Evolutionary conservation across 2,797 vertebrate species (phyloP).

Genomic region (Martes flavigula): DNA sequence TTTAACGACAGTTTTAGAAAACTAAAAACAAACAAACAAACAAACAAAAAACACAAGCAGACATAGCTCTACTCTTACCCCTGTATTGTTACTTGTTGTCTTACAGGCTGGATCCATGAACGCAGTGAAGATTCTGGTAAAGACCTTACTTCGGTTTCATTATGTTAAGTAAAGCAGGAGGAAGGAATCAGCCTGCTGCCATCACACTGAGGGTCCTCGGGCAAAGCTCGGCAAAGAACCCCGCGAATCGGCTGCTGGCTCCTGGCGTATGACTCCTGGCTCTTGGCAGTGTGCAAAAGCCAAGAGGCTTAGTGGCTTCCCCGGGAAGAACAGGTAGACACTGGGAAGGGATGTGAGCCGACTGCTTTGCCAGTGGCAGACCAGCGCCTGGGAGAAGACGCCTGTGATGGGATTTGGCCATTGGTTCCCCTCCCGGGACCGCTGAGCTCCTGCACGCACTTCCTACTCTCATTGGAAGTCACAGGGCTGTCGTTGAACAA

Average conservation of each 20-base stretch:
- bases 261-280: background rate
- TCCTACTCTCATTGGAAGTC: background rate
- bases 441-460: background rate
- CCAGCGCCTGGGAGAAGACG: background rate
- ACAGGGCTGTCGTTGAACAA: background rate
- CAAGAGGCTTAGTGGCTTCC: background rate
- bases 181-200: background rate
- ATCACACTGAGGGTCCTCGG: background rate
- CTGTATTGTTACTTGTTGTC: background rate
- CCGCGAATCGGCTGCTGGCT: background rate
- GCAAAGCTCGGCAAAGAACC: background rate
- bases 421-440: background rate
- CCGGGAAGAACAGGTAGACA: background rate
- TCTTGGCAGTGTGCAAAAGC: background rate
- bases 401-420: background rate
- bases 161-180: background rate
- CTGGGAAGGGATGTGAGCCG: background rate
- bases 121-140: background rate
- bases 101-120: background rate
- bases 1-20: slow-evolving; percentile 8
- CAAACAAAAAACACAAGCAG: background rate
- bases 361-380: background rate
- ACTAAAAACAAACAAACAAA: background rate
- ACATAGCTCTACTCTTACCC: background rate
- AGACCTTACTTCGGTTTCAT: background rate